phyloP scores from a whole-genome alignment of 2,797 vertebrate genomes.

The Orientallactaga sibirica region DNA sequence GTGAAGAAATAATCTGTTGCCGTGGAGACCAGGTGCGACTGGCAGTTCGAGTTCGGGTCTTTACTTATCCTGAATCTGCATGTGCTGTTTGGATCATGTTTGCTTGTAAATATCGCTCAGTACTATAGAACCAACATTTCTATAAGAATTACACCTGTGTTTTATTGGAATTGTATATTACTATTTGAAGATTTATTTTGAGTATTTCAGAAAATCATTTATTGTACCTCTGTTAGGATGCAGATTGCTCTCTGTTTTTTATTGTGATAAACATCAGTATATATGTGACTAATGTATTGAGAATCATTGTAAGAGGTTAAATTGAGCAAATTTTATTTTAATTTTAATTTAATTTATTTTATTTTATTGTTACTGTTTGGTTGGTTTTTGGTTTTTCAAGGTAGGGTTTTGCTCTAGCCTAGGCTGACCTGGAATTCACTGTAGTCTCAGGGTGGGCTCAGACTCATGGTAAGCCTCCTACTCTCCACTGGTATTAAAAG shows the following conservation, averaged over 20 bases:
- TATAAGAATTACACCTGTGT: slow-evolving; percentile 35
- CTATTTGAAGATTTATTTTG: slow-evolving; percentile 41
- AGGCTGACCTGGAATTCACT: background rate
- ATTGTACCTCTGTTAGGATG: background rate
- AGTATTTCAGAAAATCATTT: slow-evolving; percentile 35
- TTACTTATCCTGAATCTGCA: slow-evolving; percentile 94
- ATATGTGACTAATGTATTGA: slow-evolving; percentile 26
- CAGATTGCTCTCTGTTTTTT: slow-evolving; percentile 29
- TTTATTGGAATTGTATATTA: slow-evolving; percentile 60
- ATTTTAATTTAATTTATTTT: too few relatives aligned
- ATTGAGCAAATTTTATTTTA: background rate
- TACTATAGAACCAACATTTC: slow-evolving; percentile 91
- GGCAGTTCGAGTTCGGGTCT: slow-evolving; percentile 95
- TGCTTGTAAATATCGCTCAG: slow-evolving; percentile 97
- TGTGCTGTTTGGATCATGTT: slow-evolving; percentile 99
- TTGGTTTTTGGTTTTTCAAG: background rate
- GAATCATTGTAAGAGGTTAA: slow-evolving; percentile 21
- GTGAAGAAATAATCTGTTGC: slow-evolving; percentile 97
- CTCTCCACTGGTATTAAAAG: background rate
- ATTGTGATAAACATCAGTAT: background rate
- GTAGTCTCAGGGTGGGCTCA: background rate
- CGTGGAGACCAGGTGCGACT: slow-evolving; percentile 97
- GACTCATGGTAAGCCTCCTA: background rate
- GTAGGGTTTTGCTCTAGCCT: background rate
- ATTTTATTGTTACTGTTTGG: too few relatives aligned